Base-by-base conservation (phyloP, 1,140 invertebrate species). In the Drosophila sechellia region DNA sequence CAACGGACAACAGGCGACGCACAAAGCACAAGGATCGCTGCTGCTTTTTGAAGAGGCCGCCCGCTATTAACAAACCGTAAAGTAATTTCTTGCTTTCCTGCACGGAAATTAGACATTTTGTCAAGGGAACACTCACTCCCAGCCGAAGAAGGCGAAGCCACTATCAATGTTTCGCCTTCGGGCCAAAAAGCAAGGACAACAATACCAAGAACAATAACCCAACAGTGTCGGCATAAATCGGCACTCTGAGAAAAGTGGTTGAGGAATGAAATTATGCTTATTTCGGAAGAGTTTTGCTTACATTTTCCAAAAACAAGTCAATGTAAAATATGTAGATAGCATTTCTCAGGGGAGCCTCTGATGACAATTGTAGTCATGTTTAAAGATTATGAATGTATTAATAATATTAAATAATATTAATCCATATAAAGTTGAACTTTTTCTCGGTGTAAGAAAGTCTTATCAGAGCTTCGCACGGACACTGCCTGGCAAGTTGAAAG, bases 21-120 rank as follows among this genome's bases (percentile, higher is more conserved):
- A 61, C 35, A 63, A 63, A 59, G 59, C 59, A 72, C 60, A 76
- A 68, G 69, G 61, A 66, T 66, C 63, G 53, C 66, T 58, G 58
- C 17, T 49, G 60, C 57, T 43, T 76, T 59, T 66, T 63, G 61
- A 66, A 84, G 69, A 79, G 81, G 81, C 78, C 83, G 79, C 76
- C 79, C 53, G 83, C 84, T 87, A 87, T 87, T 87, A 87, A 84
- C 84, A 87, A 87, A 87, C 84, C 84, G 84, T 87, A 87, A 87
- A 87, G 84, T 87, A 87, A 87, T 87, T 87, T 87, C 84, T 87
- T 87, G 84, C 87, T 90, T 90, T 90, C 86, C 86, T 90, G 75
- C 81, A 77, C 86, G 86, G 86, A 90, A 90, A 90, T 90, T 90
- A 90, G 86, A 90, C 81, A 90, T 90, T 90, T 90, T 90, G 86